Conservation (phyloP, 2,797 vertebrate genomes). For the Scleropages formosus region DNA sequence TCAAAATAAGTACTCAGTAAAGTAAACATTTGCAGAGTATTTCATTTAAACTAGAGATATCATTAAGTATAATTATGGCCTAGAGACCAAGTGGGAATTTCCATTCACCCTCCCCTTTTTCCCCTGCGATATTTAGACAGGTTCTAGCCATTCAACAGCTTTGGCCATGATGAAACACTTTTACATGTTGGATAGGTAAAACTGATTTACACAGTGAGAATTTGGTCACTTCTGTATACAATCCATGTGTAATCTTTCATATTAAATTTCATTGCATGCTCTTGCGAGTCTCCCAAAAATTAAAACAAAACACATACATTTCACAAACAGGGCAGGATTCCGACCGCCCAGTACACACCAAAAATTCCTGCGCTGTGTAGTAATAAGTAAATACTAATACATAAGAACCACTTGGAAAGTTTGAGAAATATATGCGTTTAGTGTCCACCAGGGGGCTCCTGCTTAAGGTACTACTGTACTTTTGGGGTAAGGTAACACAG, state of each 20-base stretch:
- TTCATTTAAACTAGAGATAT: no score
- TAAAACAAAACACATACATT: conserved; percentile 53
- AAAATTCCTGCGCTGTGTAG: conserved; percentile 43
- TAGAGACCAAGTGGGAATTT: no score
- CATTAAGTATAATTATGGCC: no score
- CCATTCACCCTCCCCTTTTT: conserved; percentile 27
- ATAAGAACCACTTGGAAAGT: background rate
- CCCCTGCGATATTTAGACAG: background rate
- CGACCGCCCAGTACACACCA: conserved; percentile 27
- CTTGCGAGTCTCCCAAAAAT: conserved; percentile 41
- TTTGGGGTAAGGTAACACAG: no score
- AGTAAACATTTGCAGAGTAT: no score
- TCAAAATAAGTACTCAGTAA: no score
- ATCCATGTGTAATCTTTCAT: conserved; percentile 60
- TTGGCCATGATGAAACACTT: conserved; percentile 55
- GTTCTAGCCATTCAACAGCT: conserved; percentile 49
- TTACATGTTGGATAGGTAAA: conserved; percentile 39
- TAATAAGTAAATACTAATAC: no score
- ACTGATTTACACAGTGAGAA: conserved; percentile 55
- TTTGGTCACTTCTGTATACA: conserved; percentile 54
- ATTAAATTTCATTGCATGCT: conserved; percentile 53
- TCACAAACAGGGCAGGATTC: conserved; percentile 53
- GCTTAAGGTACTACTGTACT: no score
- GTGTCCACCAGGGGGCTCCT: conserved; percentile 47
- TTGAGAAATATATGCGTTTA: conserved; percentile 15